These are phyloP conservation scores for Leptopilina drosophilae DNA, from an alignment of 2,888 invertebrate species.

Conservation along the genomic window DNA sequence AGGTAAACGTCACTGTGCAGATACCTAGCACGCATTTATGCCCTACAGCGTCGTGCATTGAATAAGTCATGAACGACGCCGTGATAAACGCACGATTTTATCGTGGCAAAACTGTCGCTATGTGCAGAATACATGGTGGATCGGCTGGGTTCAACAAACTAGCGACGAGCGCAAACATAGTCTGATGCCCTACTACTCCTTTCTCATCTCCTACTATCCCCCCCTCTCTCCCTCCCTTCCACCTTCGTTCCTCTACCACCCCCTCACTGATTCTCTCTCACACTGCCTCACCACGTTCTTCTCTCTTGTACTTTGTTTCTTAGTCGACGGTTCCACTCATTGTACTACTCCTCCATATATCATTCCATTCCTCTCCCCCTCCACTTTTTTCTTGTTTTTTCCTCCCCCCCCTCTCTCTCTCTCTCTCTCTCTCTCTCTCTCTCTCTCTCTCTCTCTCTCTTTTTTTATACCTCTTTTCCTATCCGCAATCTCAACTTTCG, in stretches of 20 bases:
- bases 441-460: background rate
- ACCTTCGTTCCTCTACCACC: background rate
- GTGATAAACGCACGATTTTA: constrained; percentile 65
- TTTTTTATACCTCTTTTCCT: background rate
- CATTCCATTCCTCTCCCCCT: background rate
- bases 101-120: constrained; percentile 62
- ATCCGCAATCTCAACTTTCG: constrained; percentile 27
- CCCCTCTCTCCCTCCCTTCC: constrained; percentile 43
- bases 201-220: constrained; percentile 45
- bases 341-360: constrained; percentile 38
- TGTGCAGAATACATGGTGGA: constrained; percentile 47
- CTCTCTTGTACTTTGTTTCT: constrained; percentile 31
- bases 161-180: constrained; percentile 52
- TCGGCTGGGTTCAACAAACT: constrained; percentile 60
- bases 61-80: constrained; percentile 67
- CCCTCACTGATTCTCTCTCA: constrained; percentile 16
- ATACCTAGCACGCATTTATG: constrained; percentile 54
- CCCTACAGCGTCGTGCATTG: constrained; percentile 61
- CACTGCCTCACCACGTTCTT: background rate
- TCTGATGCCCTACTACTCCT: constrained; percentile 54
- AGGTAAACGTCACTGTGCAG: constrained; percentile 32
- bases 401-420: background rate
- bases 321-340: constrained; percentile 34
- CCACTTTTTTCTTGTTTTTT: background rate
- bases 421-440: background rate